Percentiles rank a stretch among this genome's conserved stretches.
These are phyloP conservation scores for Rhinopomastus cyanomelas DNA, from an alignment of 2,113 vertebrate genomes.

Conservation along the genomic window DNA sequence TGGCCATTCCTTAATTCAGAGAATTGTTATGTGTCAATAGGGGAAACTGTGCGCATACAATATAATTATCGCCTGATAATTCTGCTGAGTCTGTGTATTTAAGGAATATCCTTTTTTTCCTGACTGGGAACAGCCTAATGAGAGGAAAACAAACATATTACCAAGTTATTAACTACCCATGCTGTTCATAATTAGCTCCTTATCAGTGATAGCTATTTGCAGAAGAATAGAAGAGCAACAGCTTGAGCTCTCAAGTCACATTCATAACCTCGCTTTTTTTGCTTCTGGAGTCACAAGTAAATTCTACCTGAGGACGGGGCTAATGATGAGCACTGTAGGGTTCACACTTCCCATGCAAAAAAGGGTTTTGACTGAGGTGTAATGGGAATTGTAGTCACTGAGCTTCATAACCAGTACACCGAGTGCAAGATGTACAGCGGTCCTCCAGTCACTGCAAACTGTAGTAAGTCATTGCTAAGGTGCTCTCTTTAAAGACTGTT, in stretches of 20 bases:
- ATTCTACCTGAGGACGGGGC: conserved; percentile 20
- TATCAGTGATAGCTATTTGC: conserved; percentile 72
- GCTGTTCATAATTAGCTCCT: conserved; percentile 73
- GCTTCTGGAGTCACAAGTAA: conserved; percentile 37
- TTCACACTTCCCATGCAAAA: conserved; percentile 1
- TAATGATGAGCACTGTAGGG: neutral
- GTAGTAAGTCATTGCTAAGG: neutral
- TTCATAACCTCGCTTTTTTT: conserved; percentile 61
- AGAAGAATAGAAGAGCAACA: conserved; percentile 59
- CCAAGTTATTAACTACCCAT: conserved; percentile 72
- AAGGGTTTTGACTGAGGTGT: conserved; percentile 55
- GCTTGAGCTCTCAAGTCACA: conserved; percentile 54
- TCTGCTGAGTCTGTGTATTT: conserved; percentile 67
- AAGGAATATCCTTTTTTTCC: conserved; percentile 51
- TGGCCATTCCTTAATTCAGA: conserved; percentile 59
- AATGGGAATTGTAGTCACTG: conserved; percentile 19
- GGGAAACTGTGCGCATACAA: conserved; percentile 46
- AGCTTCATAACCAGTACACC: conserved; percentile 16
- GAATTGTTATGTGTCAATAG: conserved; percentile 56
- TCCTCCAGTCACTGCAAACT: conserved; percentile 8
- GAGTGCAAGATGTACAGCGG: neutral
- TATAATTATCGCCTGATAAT: conserved; percentile 54
- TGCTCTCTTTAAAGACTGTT: neutral
- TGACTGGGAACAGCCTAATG: conserved; percentile 63
- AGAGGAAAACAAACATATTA: conserved; percentile 74